A percentile compares a stretch with the other conserved stretches of the same genome.
These are phyloP conservation scores for Silvanus unidentatus DNA, from an alignment of 2,888 invertebrate species.

Conservation along the genomic window DNA sequence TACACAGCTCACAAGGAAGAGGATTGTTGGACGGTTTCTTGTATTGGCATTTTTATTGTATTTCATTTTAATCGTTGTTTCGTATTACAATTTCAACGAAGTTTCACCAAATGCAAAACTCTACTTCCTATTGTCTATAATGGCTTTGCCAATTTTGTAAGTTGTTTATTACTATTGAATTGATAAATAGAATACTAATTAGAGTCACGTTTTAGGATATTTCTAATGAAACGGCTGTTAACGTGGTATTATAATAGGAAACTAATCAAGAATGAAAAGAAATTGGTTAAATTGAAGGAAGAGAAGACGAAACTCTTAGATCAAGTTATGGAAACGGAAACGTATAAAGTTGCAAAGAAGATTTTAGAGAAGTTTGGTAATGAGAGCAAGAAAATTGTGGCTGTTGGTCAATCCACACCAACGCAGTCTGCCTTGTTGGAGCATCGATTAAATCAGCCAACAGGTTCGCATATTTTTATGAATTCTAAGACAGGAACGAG, in stretches of 20 bases:
- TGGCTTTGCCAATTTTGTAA: constrained; percentile 81
- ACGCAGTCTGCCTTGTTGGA: background rate
- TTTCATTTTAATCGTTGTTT: constrained; percentile 64
- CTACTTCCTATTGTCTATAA: constrained; percentile 13
- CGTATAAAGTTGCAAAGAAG: constrained; percentile 89
- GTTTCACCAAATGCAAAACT: constrained; percentile 64
- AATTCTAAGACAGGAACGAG: background rate
- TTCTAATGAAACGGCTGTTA: constrained; percentile 64
- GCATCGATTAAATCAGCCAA: background rate
- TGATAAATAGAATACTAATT: too few species aligned
- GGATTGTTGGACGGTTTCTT: constrained; percentile 69
- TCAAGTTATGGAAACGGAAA: constrained; percentile 95
- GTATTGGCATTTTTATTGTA: constrained; percentile 61
- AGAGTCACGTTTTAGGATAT: too few species aligned
- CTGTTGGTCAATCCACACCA: background rate
- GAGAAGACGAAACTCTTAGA: constrained; percentile 86
- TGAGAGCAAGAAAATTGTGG: constrained; percentile 36
- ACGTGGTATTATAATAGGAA: constrained; percentile 86
- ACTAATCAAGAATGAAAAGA: constrained; percentile 69
- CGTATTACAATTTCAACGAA: constrained; percentile 61
- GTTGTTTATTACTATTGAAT: constrained; percentile 40
- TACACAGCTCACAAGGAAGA: constrained; percentile 76
- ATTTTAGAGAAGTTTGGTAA: constrained; percentile 83
- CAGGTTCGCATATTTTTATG: background rate
- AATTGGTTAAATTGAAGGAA: constrained; percentile 64